Percentiles rank a stretch among this genome's conserved stretches.
These are phyloP conservation scores for Zelostemma sp. DNA, from an alignment of 1,140 invertebrate species.

Conservation along the genomic window DNA sequence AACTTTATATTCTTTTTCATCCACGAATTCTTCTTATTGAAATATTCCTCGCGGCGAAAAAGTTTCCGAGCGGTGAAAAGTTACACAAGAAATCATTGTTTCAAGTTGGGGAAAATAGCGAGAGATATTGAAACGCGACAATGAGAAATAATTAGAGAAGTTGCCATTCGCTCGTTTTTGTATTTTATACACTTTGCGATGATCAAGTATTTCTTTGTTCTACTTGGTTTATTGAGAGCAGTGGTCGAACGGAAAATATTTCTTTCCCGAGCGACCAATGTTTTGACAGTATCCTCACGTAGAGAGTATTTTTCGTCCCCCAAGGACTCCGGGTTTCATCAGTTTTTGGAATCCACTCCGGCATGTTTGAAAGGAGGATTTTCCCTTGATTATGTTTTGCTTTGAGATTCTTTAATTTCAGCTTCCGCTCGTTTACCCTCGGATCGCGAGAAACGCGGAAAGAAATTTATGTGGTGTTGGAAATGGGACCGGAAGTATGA, in stretches of 20 bases:
- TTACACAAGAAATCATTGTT: too few relatives aligned
- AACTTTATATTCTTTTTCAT: slow-evolving; percentile 4
- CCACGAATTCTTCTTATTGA: slow-evolving; percentile 1
- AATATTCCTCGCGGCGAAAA: not conserved
- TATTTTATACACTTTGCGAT: too few relatives aligned
- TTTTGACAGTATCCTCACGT: slow-evolving; percentile 34
- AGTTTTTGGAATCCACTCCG: slow-evolving; percentile 46
- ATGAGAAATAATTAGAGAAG: not conserved
- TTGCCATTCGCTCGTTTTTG: not conserved
- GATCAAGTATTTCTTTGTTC: too few relatives aligned
- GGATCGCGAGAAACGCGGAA: slow-evolving; percentile 7
- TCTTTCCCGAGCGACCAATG: not conserved
- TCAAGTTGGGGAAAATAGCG: not conserved
- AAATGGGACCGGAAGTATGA: slow-evolving; percentile 11
- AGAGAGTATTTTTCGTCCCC: slow-evolving; percentile 31
- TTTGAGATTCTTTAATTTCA: slow-evolving; percentile 20
- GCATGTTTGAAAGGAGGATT: slow-evolving; percentile 37
- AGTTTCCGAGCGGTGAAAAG: not conserved
- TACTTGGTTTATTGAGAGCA: not conserved
- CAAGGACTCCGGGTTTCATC: slow-evolving; percentile 16
- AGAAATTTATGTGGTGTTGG: not conserved
- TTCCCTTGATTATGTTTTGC: slow-evolving; percentile 28
- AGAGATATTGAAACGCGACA: not conserved
- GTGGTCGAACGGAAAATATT: not conserved
- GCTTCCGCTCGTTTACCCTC: slow-evolving; percentile 23